These are phyloP conservation scores for Pachyuromys duprasi DNA, from an alignment of 2,797 vertebrate species.

Conservation along the genomic window DNA sequence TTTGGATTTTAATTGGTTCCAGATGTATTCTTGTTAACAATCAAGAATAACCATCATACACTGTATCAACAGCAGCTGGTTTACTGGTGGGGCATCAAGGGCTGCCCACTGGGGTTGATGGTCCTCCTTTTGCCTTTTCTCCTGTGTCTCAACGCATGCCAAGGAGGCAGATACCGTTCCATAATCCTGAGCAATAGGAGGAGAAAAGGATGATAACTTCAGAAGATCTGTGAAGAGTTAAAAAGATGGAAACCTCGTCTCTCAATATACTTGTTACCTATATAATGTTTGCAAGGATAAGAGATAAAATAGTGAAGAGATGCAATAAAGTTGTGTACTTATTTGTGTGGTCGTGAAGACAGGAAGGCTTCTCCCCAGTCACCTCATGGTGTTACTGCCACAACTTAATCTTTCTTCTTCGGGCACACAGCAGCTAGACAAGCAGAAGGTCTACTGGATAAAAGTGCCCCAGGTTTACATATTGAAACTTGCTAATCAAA, in stretches of 20 bases:
- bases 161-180: not conserved
- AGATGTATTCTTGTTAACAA: not conserved
- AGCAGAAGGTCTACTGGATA: not conserved
- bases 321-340: not conserved
- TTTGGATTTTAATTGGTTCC: not conserved
- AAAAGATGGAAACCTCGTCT: not conserved
- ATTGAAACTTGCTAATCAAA: not conserved
- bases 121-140: not conserved
- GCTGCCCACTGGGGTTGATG: not conserved
- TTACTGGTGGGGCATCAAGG: not conserved
- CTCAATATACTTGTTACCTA: not conserved
- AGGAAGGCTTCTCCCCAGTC: not conserved
- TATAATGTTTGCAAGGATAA: not conserved
- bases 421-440: not conserved
- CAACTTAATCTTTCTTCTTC: not conserved
- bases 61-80: not conserved
- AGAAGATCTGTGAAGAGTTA: not conserved
- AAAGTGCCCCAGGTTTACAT: not conserved
- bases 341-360: not conserved
- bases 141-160: not conserved
- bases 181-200: not conserved
- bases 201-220: not conserved
- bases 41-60: not conserved
- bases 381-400: not conserved
- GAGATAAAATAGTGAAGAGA: not conserved